Evolutionary conservation across 2,113 vertebrate genomes (phyloP).

Genomic region (Thunnus maccoyii): DNA sequence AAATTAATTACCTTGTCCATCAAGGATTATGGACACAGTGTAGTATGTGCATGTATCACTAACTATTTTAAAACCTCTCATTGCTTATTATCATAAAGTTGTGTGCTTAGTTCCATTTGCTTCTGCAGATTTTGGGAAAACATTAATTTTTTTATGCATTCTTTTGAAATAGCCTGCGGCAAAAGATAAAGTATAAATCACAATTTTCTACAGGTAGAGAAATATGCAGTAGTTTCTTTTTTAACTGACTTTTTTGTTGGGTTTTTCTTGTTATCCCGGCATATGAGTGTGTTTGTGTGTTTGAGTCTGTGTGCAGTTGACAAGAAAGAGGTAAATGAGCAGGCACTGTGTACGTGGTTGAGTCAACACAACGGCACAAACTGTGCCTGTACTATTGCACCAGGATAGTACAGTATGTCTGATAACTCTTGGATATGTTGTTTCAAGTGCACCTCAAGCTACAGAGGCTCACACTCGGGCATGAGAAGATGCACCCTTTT

Average conservation of each 20-base stretch:
- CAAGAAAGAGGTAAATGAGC: neutral
- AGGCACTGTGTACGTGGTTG: neutral
- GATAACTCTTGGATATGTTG: slow-evolving; percentile 2
- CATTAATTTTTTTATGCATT: slow-evolving; percentile 8
- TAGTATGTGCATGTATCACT: neutral
- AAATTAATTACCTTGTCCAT: no score
- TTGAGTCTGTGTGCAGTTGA: neutral
- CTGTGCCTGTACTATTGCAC: neutral
- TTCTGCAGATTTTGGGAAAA: neutral
- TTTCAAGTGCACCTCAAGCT: neutral
- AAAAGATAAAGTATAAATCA: neutral
- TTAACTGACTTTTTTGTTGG: neutral
- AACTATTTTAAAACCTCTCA: neutral
- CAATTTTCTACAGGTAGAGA: neutral
- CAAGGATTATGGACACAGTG: neutral
- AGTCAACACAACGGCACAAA: neutral
- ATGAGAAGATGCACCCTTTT: neutral
- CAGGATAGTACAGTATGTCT: neutral
- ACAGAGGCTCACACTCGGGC: neutral
- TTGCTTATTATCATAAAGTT: no score
- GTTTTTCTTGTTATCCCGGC: neutral
- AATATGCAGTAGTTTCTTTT: neutral
- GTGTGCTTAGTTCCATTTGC: neutral
- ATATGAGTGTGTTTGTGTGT: neutral
- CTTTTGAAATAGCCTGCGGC: neutral